Conservation (phyloP, 2,797 vertebrate species). For the Acrossocheilus wenchowensis region DNA sequence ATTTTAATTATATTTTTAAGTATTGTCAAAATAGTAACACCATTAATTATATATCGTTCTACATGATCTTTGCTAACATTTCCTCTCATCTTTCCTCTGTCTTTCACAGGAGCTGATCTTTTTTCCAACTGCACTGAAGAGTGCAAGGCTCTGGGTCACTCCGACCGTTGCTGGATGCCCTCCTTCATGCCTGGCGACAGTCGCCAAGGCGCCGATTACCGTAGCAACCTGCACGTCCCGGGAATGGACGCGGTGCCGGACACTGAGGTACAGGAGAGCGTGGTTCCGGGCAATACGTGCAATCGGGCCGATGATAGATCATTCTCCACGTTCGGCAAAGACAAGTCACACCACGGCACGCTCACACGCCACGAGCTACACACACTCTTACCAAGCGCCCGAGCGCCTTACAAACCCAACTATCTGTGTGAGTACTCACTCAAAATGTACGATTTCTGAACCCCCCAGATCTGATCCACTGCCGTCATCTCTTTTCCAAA, state of each 20-base stretch:
- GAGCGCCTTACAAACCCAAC: slow-evolving; percentile 96
- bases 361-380: slow-evolving; percentile 87
- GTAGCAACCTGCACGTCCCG: slow-evolving; percentile 98
- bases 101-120: slow-evolving; percentile 87
- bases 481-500: slow-evolving; percentile 38
- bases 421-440: slow-evolving; percentile 96
- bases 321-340: slow-evolving; percentile 99
- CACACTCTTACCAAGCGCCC: slow-evolving; percentile 89
- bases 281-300: slow-evolving; percentile 61
- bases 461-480: slow-evolving; percentile 27
- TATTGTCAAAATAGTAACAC: background rate
- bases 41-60: background rate
- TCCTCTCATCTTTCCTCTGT: background rate
- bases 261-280: slow-evolving; percentile 91
- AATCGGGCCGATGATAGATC: slow-evolving; percentile 92
- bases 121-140: slow-evolving; percentile 99
- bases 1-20: background rate
- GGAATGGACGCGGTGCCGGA: slow-evolving; percentile 99
- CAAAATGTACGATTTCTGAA: slow-evolving; percentile 48
- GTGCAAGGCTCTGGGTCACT: slow-evolving; percentile 98
- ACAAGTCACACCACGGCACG: slow-evolving; percentile 95
- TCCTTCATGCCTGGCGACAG: slow-evolving; percentile 93
- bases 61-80: background rate
- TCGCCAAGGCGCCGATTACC: slow-evolving; percentile 96
- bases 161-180: slow-evolving; percentile 99